Evolutionary conservation across 64 coral and sea anemone species (phyloP).

Genomic region (Cladopsammia gracilis): DNA sequence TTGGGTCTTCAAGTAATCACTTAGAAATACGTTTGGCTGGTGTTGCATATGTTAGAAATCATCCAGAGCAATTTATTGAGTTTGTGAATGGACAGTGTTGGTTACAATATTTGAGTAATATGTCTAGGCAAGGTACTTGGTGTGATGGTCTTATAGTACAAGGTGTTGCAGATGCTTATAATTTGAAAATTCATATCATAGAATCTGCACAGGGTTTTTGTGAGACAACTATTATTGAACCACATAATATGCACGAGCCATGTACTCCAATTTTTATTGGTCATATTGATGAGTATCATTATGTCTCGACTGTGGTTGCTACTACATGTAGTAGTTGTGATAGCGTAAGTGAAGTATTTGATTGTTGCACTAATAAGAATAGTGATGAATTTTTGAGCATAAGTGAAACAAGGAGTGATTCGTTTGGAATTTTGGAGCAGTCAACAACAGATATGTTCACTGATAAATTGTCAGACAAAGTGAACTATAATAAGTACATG

Average conservation of each 20-base stretch:
- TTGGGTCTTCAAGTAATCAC: too few species aligned
- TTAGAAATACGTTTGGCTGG: too few species aligned
- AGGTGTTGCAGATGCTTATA: constrained; percentile 77
- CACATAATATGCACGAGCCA: background rate
- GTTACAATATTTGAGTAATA: constrained; percentile 51
- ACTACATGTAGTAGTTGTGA: constrained; percentile 38
- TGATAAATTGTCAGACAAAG: too few species aligned
- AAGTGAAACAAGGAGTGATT: too few species aligned
- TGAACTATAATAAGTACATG: too few species aligned
- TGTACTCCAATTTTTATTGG: constrained; percentile 53
- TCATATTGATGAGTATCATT: constrained; percentile 59
- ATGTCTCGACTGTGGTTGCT: constrained; percentile 49
- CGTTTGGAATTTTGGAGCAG: too few species aligned
- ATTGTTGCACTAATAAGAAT: too few species aligned
- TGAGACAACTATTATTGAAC: constrained; percentile 34
- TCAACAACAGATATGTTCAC: too few species aligned
- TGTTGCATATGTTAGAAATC: too few species aligned
- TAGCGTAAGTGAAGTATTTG: too few species aligned
- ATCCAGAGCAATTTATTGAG: too few species aligned
- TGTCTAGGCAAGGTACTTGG: constrained; percentile 65
- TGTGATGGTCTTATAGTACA: constrained; percentile 66
- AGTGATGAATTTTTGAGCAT: too few species aligned
- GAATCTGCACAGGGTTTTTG: constrained; percentile 50
- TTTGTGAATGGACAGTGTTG: constrained; percentile 25
- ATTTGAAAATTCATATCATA: constrained; percentile 63